A percentile compares a stretch with the other conserved stretches of the same genome.
phyloP scores from a whole-genome alignment of 2,797 vertebrate genomes.

The Protonibea diacanthus region DNA sequence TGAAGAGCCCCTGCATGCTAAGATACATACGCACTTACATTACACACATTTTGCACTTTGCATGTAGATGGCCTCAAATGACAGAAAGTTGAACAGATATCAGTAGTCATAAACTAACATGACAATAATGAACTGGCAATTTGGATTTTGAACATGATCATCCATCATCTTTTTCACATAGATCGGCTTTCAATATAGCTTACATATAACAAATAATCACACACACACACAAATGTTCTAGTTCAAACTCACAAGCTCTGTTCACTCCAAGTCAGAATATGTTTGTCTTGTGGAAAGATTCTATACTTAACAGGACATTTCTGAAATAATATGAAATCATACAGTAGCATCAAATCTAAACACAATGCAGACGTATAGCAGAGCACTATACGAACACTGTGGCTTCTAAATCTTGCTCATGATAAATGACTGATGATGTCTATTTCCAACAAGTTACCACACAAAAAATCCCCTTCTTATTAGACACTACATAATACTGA shows the following conservation, averaged over 20 bases:
- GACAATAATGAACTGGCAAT: slow-evolving; percentile 2
- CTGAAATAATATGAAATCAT: neutral
- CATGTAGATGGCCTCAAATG: slow-evolving; percentile 1
- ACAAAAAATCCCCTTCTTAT: too few relatives aligned
- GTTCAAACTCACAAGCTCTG: neutral
- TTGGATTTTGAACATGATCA: too few relatives aligned
- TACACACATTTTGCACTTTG: neutral
- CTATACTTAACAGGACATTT: neutral
- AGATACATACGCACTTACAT: neutral
- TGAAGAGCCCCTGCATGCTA: neutral
- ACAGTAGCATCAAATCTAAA: neutral
- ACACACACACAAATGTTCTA: neutral
- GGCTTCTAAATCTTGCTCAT: neutral
- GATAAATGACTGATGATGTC: neutral
- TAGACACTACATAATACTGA: too few relatives aligned
- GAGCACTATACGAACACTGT: too few relatives aligned
- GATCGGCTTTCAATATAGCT: neutral
- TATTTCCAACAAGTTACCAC: too few relatives aligned
- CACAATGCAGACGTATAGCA: neutral
- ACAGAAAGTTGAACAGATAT: neutral
- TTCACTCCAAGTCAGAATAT: neutral
- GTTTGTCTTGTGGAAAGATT: too few relatives aligned
- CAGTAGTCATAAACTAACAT: neutral
- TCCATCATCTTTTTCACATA: neutral
- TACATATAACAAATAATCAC: neutral